Base-by-base conservation (phyloP, 92 coral and sea anemone species). In the Porites lobata region DNA sequence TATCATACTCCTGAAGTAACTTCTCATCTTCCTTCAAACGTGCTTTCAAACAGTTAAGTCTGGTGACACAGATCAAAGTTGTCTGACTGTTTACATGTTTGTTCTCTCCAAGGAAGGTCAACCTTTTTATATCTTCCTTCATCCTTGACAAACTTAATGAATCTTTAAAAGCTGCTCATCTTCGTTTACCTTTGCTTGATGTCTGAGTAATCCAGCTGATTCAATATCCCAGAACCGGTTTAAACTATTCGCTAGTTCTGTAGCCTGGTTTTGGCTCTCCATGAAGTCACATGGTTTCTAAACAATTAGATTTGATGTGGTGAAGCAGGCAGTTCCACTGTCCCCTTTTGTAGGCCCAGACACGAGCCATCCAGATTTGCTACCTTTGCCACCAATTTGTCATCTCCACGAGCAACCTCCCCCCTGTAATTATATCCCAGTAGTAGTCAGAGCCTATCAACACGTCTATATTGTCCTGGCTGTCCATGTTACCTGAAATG, bases 11-110 rank as follows among this genome's bases (percentile, higher is more conserved):
- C n/a, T 15, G 21, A 21, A 71, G 11, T 58, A 85, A 10, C 7
- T 75, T 50, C 21, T 64, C 59, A 61, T 85, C 65, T 29, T 75
- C 65, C 62, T 56, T 69, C 14, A 85, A 67, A n/a, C 74, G 82
- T 18, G 15, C 51, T 20, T 26, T 68, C 72, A 22, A 14, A 68
- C 50, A 58, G 63, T 58, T 58, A 11, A 58, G 63, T 17, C 13
- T 58, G 14, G 63, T 58, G 17, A 58, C 63, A 58, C 63, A 58
- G 63, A 58, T 58, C 63, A 17, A 11, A 58, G 17, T 58, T 58
- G 17, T 11, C 17, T 12, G 63, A 58, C 63, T 58, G 63, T 11
- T 58, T 58, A 11, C 13, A 58, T 3, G 13, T 58, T 17, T 11
- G 63, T 17, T 58, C 63, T 58, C 63, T 20, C 20, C 72, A 38